These are phyloP conservation scores for Trachops cirrhosus DNA, from an alignment of 2,797 vertebrate species.

Conservation along the genomic window DNA sequence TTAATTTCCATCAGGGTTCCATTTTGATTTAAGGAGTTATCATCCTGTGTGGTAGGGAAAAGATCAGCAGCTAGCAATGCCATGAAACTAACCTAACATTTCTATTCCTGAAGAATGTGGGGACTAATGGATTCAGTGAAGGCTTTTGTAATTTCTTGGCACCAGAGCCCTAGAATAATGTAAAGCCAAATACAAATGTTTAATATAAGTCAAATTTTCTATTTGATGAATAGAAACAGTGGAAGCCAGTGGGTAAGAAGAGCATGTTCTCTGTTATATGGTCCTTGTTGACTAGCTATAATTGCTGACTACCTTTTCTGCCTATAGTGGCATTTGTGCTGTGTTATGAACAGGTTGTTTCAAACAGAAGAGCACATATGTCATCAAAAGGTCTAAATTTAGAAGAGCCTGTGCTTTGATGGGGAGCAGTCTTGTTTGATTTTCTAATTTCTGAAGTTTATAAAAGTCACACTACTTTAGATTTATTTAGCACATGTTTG, in stretches of 20 bases:
- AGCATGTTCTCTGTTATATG: not conserved
- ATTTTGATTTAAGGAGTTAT: slow-evolving; percentile 17
- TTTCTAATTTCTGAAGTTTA: slow-evolving; percentile 44
- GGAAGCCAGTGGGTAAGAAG: slow-evolving; percentile 32
- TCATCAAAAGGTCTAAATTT: slow-evolving; percentile 45
- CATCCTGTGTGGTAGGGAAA: not conserved
- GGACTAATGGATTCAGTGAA: slow-evolving; percentile 32
- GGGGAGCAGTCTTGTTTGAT: not conserved
- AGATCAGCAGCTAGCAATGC: not conserved
- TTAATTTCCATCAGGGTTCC: not conserved
- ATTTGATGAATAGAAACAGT: slow-evolving; percentile 35
- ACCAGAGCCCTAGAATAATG: not conserved
- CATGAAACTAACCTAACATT: not conserved
- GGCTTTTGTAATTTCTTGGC: slow-evolving; percentile 44
- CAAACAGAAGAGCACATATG: slow-evolving; percentile 14
- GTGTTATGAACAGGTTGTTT: not conserved
- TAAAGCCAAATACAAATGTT: slow-evolving; percentile 36
- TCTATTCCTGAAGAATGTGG: not conserved
- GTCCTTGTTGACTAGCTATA: slow-evolving; percentile 27
- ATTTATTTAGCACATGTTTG: slow-evolving; percentile 16
- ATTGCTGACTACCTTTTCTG: not conserved
- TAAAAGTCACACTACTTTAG: not conserved
- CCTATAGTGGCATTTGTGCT: slow-evolving; percentile 20
- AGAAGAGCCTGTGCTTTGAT: slow-evolving; percentile 17
- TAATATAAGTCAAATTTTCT: slow-evolving; percentile 45